Conservation (phyloP, 2,888 invertebrate genomes). For the Nycteola revayana region DNA sequence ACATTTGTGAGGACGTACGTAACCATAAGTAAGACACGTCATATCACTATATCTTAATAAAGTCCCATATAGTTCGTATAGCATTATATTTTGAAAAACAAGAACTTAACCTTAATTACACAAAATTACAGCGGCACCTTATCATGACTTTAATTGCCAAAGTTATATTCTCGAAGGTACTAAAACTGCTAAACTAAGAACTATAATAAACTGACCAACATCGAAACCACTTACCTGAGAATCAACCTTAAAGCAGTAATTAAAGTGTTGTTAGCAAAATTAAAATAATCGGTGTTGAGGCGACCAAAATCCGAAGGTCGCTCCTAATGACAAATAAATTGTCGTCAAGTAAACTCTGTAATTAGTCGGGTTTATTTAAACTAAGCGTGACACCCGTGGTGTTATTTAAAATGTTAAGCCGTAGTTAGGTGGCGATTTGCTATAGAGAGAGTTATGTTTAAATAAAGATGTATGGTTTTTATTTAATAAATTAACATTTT, state of each 20-base stretch:
- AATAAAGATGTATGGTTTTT: no score
- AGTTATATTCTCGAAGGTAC: not conserved
- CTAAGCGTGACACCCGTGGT: slow-evolving; percentile 62
- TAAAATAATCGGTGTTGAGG: slow-evolving; percentile 66
- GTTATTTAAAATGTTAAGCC: slow-evolving; percentile 50
- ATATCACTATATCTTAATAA: no score
- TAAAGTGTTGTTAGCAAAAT: slow-evolving; percentile 80
- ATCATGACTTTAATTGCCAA: not conserved
- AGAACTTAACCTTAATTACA: no score
- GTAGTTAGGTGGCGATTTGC: no score
- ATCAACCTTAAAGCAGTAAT: slow-evolving; percentile 61
- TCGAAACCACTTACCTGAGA: slow-evolving; percentile 14
- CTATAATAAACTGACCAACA: slow-evolving; percentile 8
- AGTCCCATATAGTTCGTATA: no score
- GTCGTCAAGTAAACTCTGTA: slow-evolving; percentile 67
- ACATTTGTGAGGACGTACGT: no score
- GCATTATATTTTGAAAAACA: no score
- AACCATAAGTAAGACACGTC: no score
- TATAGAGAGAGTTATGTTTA: no score
- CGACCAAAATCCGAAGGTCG: slow-evolving; percentile 73
- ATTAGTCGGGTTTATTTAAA: slow-evolving; percentile 72
- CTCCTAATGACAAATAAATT: slow-evolving; percentile 79
- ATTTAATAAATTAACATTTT: no score
- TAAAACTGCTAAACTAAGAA: not conserved
- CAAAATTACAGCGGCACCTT: not conserved